These are phyloP conservation scores for Hycleus cichorii DNA, from an alignment of 1,140 invertebrate species.

Conservation along the genomic window DNA sequence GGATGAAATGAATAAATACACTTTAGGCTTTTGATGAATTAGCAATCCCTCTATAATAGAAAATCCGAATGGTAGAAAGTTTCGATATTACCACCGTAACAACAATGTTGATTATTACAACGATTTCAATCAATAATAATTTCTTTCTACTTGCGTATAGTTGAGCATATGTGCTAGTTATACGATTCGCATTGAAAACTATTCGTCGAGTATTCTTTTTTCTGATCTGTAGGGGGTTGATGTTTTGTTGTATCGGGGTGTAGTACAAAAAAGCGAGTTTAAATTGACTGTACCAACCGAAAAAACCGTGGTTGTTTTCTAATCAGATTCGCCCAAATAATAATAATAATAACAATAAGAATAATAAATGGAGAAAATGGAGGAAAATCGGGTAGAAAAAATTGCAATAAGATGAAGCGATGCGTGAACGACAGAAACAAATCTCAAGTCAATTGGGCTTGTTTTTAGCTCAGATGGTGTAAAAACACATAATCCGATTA, in stretches of 20 bases:
- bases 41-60: conserved; percentile 30
- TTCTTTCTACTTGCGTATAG: conserved; percentile 24
- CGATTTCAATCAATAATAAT: conserved; percentile 23
- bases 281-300: conserved; percentile 18
- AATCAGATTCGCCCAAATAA: too few relatives aligned
- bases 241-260: not conserved
- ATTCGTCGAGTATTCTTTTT: conserved; percentile 27
- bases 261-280: conserved; percentile 4
- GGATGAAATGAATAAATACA: conserved; percentile 40
- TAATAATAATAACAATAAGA: too few relatives aligned
- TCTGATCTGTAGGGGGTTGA: not conserved
- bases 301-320: not conserved
- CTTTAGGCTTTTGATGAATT: conserved; percentile 32
- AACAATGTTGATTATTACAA: not conserved
- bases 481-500: conserved; percentile 18
- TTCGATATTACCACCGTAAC: not conserved
- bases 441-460: conserved; percentile 18
- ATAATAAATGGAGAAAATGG: too few relatives aligned
- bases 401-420: conserved; percentile 5
- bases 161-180: conserved; percentile 43
- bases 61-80: conserved; percentile 20
- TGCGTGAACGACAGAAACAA: conserved; percentile 17
- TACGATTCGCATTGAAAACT: conserved; percentile 42
- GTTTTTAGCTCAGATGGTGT: conserved; percentile 19
- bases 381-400: not conserved